Evolutionary conservation across 2,888 invertebrate species (phyloP).

Genomic region (Platerodrilus igneus): DNA sequence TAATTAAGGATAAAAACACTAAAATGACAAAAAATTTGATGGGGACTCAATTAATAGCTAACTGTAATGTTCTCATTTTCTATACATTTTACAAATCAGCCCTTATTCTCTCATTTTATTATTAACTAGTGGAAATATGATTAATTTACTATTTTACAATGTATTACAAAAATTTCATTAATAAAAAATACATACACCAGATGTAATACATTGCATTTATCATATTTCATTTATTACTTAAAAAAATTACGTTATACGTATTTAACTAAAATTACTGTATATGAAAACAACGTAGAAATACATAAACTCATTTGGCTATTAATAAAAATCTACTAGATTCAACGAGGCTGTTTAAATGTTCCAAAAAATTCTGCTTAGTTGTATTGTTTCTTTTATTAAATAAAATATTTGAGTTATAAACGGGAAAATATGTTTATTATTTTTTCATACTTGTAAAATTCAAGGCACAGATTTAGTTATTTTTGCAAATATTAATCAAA

Average conservation of each 20-base stretch:
- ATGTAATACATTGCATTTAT: background rate
- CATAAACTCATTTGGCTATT: constrained; percentile 12
- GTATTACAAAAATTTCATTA: constrained; percentile 13
- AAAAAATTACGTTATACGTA: constrained; percentile 37
- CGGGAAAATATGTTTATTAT: too few species aligned
- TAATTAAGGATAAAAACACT: constrained; percentile 25
- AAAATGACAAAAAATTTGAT: constrained; percentile 28
- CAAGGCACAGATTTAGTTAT: constrained; percentile 41
- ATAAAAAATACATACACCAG: background rate
- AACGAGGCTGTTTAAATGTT: constrained; percentile 20
- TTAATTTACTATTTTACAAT: constrained; percentile 17
- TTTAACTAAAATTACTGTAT: constrained; percentile 35
- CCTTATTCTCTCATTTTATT: constrained; percentile 46
- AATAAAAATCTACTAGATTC: constrained; percentile 24
- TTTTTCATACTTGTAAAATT: constrained; percentile 33
- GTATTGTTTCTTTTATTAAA: too few species aligned
- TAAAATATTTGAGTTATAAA: too few species aligned
- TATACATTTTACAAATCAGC: constrained; percentile 45
- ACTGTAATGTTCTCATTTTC: constrained; percentile 33
- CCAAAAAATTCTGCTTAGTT: constrained; percentile 29
- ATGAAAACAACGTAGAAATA: constrained; percentile 28
- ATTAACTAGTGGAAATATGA: constrained; percentile 44
- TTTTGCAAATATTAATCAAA: constrained; percentile 8
- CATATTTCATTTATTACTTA: constrained; percentile 6
- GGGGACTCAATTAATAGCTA: constrained; percentile 29